Evolutionary conservation across 35 echinoderm and acorn worm genomes (phyloP).

Genomic region (Holothuria glaberrima): DNA sequence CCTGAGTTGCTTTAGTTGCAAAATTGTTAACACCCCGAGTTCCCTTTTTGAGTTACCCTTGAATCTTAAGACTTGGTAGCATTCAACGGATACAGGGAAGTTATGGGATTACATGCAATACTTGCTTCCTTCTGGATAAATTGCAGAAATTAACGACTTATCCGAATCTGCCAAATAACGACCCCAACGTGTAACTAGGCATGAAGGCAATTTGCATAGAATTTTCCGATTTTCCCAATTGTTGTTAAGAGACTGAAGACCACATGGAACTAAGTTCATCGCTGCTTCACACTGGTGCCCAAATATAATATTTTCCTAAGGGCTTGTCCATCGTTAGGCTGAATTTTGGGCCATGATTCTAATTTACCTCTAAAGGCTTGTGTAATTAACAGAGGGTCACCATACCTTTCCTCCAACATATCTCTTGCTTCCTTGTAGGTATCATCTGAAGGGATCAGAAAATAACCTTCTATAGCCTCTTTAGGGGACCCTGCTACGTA

Average conservation of each 20-base stretch:
- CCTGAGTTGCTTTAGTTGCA: not conserved
- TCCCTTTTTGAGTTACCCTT: not conserved
- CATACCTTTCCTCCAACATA: not conserved
- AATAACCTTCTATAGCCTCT: slow-evolving; percentile 68
- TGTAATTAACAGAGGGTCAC: not conserved
- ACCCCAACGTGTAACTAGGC: not conserved
- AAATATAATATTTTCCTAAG: not conserved
- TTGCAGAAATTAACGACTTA: not conserved
- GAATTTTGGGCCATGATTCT: slow-evolving; percentile 24
- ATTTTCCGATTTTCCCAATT: slow-evolving; percentile 25
- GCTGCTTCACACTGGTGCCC: slow-evolving; percentile 1
- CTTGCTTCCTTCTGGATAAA: not conserved
- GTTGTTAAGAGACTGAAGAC: slow-evolving; percentile 11
- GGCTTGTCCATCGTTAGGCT: not conserved
- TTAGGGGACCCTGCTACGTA: slow-evolving; percentile 54
- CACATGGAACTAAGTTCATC: not conserved
- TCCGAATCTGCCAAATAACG: not conserved
- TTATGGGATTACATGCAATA: slow-evolving; percentile 12
- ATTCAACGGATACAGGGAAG: not conserved
- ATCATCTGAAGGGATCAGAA: slow-evolving; percentile 5
- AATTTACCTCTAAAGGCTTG: slow-evolving; percentile 18
- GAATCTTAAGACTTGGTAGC: not conserved
- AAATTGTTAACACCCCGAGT: not conserved
- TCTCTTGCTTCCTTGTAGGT: not conserved
- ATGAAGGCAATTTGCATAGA: not conserved